Base-by-base conservation (phyloP, 2,113 vertebrate genomes). In the Harpagus bidentatus region DNA sequence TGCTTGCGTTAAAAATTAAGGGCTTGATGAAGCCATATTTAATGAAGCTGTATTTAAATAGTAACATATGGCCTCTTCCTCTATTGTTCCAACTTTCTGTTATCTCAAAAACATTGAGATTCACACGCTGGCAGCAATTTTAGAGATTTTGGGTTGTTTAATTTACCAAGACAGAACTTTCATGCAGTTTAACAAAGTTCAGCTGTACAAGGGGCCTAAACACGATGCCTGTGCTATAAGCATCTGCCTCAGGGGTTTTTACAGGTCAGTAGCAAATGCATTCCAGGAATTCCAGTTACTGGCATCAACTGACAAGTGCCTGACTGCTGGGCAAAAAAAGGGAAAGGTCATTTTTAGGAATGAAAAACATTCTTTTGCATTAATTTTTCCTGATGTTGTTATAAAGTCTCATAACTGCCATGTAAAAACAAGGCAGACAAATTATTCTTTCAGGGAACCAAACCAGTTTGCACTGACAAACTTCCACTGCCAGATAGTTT, bases 261-360 rank as follows among this genome's bases (percentile, higher is more conserved):
- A 83, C 61, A 93, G 66, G 63, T 43, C 53, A 66, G 63, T 31
- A 63, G 18, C 22, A 82, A 50, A 34, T 29, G 59, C 36, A 47
- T 67, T 82, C 61, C 66, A 97, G 82, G 79, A 97, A 96, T 23
- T 82, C 45, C 10, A 53, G 82, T 86, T 95, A 85, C 78, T 71
- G 88, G 69, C 72, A 76, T 61, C 73, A 28, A 69, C 45, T 84
- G 48, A 63, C 53, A 85, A 90, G 34, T 86, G 48, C 65, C 40
- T 2, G 4, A 42, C 58, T 77, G 77, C 56, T 77, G 69, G 14
- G 81, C 65, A 80, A 93, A 96, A 74, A 76, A 86, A 89, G 59
- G 21, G 42, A 94, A 94, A 95, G 81, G 48, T 82, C 95, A 94
- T 73, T 97, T 96, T 92, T 48, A 88, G 86, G 66, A 95, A 97